Conservation (phyloP, 2,888 invertebrate genomes). For the Drosophila villosipedis region DNA sequence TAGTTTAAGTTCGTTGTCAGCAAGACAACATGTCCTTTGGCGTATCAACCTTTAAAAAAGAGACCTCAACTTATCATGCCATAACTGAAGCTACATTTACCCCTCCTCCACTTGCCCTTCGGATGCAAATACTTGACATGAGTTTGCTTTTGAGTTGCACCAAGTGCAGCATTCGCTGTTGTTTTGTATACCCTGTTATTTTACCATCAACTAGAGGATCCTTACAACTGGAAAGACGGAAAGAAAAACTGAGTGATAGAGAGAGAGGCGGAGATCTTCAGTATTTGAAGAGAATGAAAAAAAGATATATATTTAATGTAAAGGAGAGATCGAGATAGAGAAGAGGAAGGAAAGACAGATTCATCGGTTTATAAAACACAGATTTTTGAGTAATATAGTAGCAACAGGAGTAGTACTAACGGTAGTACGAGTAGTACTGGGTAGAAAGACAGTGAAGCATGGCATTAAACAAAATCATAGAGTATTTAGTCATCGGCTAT, state of each 20-base stretch:
- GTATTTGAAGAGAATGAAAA: background rate
- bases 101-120: background rate
- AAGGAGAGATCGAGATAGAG: background rate
- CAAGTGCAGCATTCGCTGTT: slow-evolving; percentile 12
- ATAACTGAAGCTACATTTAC: slow-evolving; percentile 7
- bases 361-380: background rate
- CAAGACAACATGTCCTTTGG: slow-evolving; percentile 44
- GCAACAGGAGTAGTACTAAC: background rate
- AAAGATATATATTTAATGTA: background rate
- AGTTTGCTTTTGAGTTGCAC: slow-evolving; percentile 6
- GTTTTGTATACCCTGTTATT: slow-evolving; percentile 18
- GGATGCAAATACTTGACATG: slow-evolving; percentile 25
- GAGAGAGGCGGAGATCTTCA: background rate
- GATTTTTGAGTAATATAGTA: background rate
- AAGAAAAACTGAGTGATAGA: background rate
- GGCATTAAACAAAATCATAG: background rate
- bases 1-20: slow-evolving; percentile 6
- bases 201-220: no score
- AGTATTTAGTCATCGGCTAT: slow-evolving; percentile 5
- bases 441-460: background rate
- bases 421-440: background rate
- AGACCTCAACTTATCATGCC: slow-evolving; percentile 45
- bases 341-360: background rate
- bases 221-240: background rate
- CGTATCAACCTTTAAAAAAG: slow-evolving; percentile 22